Evolutionary conservation across 2,888 invertebrate genomes (phyloP), one percentile per base, ranked within the genome.

Genomic region (Rhagium mordax): DNA sequence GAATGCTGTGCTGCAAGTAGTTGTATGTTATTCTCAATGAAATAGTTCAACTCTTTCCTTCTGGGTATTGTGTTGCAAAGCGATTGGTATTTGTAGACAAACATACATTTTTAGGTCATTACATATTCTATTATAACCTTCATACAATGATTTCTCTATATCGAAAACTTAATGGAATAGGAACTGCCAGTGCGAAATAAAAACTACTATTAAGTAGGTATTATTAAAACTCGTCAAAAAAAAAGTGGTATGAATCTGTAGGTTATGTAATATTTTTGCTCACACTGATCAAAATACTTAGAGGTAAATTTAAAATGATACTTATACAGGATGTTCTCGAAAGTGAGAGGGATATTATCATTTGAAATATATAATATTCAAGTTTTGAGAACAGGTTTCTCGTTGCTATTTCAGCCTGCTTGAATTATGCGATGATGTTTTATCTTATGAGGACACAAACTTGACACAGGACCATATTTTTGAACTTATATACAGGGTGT

Each of bases 1-100:
- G 73, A 73, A 73, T 70, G 74, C 70, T 33, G 70, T 64, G 65
- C 69, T 65, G 59, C 72, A 70, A 72, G 41, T 64, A 64, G 64
- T 68, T 59, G 51, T 47, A 29, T 48, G 69, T 65, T 70, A 59
- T 72, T 59, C 69, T 72, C 49, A 72, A 72, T 72, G 72, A 69
- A 72, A 72, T 70, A 69, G 72, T 72, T 72, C 68, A 66, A 57
- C 53, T 72, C 67, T 67, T 68, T 61, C 61, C 71, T 71, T 71
- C 71, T 71, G 71, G 67, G 66, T 71, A 71, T 71, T 67, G 71
- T 71, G 41, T 49, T 20, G 65, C 65, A 65, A 41, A 47, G 55
- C 41, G 60, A 69, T 61, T 29, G 69, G 73, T 73, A 73, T 73
- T 73, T 55, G 64, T 64, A 64, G 69, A 70, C 66, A 66, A 61